Base-by-base conservation (phyloP, 2,113 vertebrate species). In the Lepisosteus oculatus region DNA sequence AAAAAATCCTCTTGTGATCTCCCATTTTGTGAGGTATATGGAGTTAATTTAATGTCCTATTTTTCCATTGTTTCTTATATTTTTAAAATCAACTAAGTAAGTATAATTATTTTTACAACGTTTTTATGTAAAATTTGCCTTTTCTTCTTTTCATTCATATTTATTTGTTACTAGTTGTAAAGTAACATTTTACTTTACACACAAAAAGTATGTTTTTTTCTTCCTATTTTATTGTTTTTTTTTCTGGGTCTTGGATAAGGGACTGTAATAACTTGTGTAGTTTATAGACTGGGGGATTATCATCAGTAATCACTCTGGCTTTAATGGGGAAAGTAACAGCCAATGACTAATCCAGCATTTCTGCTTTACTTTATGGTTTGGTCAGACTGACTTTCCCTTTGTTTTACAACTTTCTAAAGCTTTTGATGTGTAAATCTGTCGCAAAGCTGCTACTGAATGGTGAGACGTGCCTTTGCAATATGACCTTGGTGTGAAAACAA, bases 281-380 rank as follows among this genome's bases (percentile, higher is more conserved):
- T 88, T 85, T 79, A 89, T 87, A 88, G 85, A 83, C 83, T 85
- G 78, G 69, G 83, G 83, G 76, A 87, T 88, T 72, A 42, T 75
- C 79, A 77, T 88, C 79, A 86, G 85, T 90, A 91, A 90, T 91
- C 86, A 90, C 79, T 42, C 70, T 71, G 80, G 74, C 74, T 84
- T 85, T 90, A 90, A 90, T 88, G 81, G 84, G 78, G 75, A 71
- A 51, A 80, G 85, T 81, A 88, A 85, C 80, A 81, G 80, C 76
- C 71, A 76, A 81, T 82, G 76, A 85, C 76, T 84, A 81, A 79
- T 80, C 74, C 70, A 76, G 81, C 76, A 76, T 63, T 72, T 68
- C 47, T 51, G 47, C 47, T 51, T 51, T 9, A 51, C 17, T 81
- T 65, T 74, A 69, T 76, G n/a, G 14, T 44, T 43, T 43, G 47